phyloP scores from a whole-genome alignment of 2,888 invertebrate genomes.

The Noctua pronuba region DNA sequence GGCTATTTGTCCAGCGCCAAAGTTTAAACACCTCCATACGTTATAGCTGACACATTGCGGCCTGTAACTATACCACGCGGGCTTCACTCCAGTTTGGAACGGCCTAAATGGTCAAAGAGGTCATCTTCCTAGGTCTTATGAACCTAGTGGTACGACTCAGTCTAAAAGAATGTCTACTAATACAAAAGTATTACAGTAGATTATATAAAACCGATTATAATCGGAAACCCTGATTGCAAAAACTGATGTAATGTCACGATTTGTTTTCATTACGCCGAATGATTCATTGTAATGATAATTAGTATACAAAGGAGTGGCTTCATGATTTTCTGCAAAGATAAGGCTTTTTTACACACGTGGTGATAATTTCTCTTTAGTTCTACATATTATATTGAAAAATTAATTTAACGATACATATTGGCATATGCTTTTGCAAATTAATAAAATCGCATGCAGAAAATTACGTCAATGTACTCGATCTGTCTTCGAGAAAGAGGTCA shows the following conservation, averaged over 20 bases:
- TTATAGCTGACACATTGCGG: background rate
- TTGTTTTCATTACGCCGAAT: background rate
- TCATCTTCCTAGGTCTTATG: background rate
- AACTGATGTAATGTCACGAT: background rate
- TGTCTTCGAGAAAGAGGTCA: too few species aligned
- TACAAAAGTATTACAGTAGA: background rate
- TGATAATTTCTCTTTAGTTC: background rate
- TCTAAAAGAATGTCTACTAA: background rate
- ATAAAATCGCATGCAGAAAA: background rate
- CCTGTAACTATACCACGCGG: background rate
- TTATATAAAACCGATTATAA: slow-evolving; percentile 1
- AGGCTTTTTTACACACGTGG: background rate
- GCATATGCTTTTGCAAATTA: background rate
- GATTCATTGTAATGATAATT: slow-evolving; percentile 9
- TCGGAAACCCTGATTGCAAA: slow-evolving; percentile 14
- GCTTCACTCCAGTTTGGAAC: background rate
- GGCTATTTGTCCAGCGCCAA: background rate
- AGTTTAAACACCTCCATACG: background rate
- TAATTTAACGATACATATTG: background rate
- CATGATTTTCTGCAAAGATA: background rate
- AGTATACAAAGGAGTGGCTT: background rate
- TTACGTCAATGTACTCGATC: too few species aligned
- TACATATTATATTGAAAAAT: background rate
- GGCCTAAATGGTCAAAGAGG: background rate
- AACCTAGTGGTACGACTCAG: background rate